These are phyloP conservation scores for Ganaspis brasiliensis DNA, from an alignment of 2,888 invertebrate species.

Conservation along the genomic window DNA sequence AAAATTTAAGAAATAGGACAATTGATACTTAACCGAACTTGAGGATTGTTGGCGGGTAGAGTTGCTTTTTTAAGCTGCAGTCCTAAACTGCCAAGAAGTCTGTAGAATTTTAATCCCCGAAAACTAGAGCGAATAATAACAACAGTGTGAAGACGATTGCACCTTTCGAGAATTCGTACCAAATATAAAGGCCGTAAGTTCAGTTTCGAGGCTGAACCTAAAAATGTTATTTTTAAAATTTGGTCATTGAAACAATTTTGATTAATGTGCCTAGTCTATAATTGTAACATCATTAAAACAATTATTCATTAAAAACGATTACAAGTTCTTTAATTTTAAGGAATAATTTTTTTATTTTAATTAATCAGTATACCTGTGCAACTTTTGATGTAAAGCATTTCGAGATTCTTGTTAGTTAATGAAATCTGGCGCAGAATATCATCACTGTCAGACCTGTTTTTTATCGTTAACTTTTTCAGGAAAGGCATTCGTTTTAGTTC, in stretches of 20 bases:
- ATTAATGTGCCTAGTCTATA: too few relatives aligned
- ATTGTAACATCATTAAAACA: too few relatives aligned
- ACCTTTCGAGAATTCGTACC: constrained; percentile 70
- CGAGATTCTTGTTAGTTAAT: constrained; percentile 69
- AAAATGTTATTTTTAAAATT: too few relatives aligned
- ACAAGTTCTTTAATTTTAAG: too few relatives aligned
- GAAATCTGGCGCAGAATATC: constrained; percentile 72
- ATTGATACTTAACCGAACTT: constrained; percentile 57
- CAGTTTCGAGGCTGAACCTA: constrained; percentile 66
- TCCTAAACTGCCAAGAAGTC: constrained; percentile 66
- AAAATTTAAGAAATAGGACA: too few relatives aligned
- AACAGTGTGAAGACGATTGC: constrained; percentile 70
- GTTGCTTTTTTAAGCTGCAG: constrained; percentile 61
- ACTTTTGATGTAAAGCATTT: constrained; percentile 65
- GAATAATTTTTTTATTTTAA: too few relatives aligned
- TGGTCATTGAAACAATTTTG: too few relatives aligned
- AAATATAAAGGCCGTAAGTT: constrained; percentile 68
- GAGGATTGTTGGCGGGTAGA: constrained; percentile 61
- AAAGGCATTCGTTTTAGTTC: constrained; percentile 71
- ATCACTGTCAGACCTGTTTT: constrained; percentile 68
- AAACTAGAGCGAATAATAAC: constrained; percentile 66
- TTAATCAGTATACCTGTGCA: constrained; percentile 70
- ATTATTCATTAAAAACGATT: too few relatives aligned
- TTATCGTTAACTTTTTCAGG: constrained; percentile 66
- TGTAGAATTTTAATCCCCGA: constrained; percentile 71